Conservation (phyloP, 1,140 invertebrate genomes). For the Nylanderia fulva region DNA sequence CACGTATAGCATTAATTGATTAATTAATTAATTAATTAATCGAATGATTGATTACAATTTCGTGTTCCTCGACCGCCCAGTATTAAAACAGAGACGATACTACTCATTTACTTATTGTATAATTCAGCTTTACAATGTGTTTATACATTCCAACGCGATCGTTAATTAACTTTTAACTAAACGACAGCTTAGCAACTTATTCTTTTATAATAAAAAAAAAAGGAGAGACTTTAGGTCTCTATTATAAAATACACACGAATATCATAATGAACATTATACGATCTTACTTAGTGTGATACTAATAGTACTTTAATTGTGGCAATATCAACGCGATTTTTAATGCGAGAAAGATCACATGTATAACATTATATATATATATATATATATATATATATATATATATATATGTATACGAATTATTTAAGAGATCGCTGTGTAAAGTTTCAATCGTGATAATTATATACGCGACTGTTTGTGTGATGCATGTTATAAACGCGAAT, state of each 20-base stretch:
- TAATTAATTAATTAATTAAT: conserved; percentile 74
- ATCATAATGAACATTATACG: conserved; percentile 40
- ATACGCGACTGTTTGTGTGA: conserved; percentile 39
- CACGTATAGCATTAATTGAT: conserved; percentile 82
- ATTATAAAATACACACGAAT: conserved; percentile 41
- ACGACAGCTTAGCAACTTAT: conserved; percentile 55
- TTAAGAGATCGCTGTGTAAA: not conserved
- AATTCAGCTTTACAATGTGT: conserved; percentile 68
- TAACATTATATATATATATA: conserved; percentile 1
- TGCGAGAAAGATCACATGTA: not conserved
- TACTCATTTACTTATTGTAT: conserved; percentile 72
- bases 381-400: not conserved
- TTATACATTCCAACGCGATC: conserved; percentile 34
- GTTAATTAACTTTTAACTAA: conserved; percentile 46
- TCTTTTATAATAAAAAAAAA: conserved; percentile 29
- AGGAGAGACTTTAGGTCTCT: conserved; percentile 47
- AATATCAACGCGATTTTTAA: conserved; percentile 12
- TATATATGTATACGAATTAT: not conserved
- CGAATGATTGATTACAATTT: conserved; percentile 69
- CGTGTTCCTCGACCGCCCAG: conserved; percentile 72
- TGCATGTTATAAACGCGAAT: conserved; percentile 42
- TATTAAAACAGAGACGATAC: conserved; percentile 76
- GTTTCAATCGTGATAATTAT: not conserved
- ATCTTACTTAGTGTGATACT: conserved; percentile 50
- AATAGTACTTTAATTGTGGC: conserved; percentile 46